phyloP scores from a whole-genome alignment of 2,113 vertebrate species.

The Hydropotes inermis region DNA sequence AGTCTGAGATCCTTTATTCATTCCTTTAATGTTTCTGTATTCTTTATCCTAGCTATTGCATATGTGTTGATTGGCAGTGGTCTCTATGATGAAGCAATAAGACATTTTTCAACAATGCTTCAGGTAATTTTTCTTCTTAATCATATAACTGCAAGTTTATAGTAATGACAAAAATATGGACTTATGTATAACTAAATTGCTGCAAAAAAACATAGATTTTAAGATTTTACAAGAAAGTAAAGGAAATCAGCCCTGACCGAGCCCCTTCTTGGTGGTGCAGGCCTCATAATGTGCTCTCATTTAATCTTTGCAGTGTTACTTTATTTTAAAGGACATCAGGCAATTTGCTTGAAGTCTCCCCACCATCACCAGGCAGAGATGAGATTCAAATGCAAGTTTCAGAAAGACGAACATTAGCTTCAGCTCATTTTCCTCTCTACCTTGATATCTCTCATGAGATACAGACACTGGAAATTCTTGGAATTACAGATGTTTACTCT shows the following conservation, averaged over 20 bases:
- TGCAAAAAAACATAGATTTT: background rate
- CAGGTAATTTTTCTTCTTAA: conserved; percentile 85
- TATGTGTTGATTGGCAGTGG: conserved; percentile 95
- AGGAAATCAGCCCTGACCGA: background rate
- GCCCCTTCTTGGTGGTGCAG: background rate
- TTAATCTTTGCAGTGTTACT: background rate
- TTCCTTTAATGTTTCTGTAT: conserved; percentile 22
- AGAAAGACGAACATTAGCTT: background rate
- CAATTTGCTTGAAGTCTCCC: background rate
- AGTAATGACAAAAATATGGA: background rate
- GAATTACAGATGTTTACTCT: background rate
- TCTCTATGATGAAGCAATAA: conserved; percentile 96
- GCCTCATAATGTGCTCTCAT: background rate
- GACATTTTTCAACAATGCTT: conserved; percentile 94
- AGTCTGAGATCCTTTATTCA: background rate
- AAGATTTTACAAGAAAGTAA: background rate
- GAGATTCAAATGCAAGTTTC: background rate
- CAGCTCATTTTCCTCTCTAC: background rate
- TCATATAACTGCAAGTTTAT: background rate
- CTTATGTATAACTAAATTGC: no score
- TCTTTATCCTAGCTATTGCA: conserved; percentile 89
- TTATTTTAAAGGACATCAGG: background rate
- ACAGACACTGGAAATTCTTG: background rate
- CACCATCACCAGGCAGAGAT: background rate
- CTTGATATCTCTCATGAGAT: background rate